A percentile compares a stretch with the other conserved stretches of the same genome.
Evolutionary conservation across 2,797 vertebrate species (phyloP).

Genomic region (Ctenopoma multispine): DNA sequence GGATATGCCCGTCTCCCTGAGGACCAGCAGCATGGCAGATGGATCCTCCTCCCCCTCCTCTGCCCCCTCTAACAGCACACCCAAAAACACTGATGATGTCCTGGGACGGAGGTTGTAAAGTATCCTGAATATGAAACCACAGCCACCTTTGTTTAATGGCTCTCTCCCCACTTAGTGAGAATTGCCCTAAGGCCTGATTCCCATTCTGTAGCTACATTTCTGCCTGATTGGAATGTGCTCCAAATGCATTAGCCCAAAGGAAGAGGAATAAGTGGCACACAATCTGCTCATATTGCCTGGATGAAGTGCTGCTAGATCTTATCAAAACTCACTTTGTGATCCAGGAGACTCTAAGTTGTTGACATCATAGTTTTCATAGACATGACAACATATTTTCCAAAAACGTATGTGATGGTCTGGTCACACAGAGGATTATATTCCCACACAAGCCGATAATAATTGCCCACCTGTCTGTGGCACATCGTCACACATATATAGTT

Average conservation of each 20-base stretch:
- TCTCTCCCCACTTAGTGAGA: conserved; percentile 83
- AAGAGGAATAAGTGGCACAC: conserved; percentile 71
- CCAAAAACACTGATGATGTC: conserved; percentile 84
- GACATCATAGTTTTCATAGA: conserved; percentile 36
- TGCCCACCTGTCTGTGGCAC: not conserved
- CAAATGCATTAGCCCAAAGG: conserved; percentile 78
- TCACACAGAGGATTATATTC: conserved; percentile 38
- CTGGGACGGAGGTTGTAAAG: conserved; percentile 83
- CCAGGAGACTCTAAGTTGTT: conserved; percentile 24
- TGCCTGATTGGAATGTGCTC: conserved; percentile 79
- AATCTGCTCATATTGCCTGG: conserved; percentile 69
- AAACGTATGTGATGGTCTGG: not conserved
- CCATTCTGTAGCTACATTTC: conserved; percentile 80
- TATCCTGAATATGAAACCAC: conserved; percentile 84
- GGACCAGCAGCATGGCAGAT: conserved; percentile 87
- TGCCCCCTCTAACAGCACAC: conserved; percentile 74
- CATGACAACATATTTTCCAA: conserved; percentile 17
- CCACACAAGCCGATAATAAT: conserved; percentile 6
- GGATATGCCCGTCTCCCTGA: conserved; percentile 84
- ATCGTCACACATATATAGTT: conserved; percentile 24
- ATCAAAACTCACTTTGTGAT: conserved; percentile 56
- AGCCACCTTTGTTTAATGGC: conserved; percentile 83
- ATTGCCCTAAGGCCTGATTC: conserved; percentile 79
- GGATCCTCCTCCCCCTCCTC: conserved; percentile 76
- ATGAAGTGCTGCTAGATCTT: conserved; percentile 63